Conservation (phyloP, 2,888 invertebrate species). For the Molorchus minor region DNA sequence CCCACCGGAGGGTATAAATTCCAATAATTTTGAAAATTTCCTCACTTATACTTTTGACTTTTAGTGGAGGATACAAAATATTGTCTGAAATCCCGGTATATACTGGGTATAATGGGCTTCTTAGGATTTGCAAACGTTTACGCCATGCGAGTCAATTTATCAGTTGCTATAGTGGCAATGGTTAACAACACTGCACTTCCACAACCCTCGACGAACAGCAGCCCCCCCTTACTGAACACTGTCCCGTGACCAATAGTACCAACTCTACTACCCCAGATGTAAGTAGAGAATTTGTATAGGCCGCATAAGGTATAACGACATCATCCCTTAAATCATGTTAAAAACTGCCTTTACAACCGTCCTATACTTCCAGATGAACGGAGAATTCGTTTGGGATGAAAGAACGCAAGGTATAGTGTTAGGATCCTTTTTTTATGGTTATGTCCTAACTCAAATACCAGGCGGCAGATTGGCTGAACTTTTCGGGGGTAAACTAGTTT, state of each 20-base stretch:
- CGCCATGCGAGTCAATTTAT: slow-evolving; percentile 89
- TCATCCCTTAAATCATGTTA: no score
- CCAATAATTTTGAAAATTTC: background rate
- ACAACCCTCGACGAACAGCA: slow-evolving; percentile 65
- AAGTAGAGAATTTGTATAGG: slow-evolving; percentile 32
- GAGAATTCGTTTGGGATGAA: slow-evolving; percentile 82
- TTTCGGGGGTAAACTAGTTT: slow-evolving; percentile 88
- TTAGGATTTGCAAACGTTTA: slow-evolving; percentile 89
- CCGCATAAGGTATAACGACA: no score
- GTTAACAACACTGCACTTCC: slow-evolving; percentile 77
- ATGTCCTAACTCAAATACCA: slow-evolving; percentile 83
- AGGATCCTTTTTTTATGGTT: slow-evolving; percentile 86
- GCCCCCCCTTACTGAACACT: slow-evolving; percentile 71
- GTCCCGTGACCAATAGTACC: slow-evolving; percentile 65
- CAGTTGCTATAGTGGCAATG: slow-evolving; percentile 96
- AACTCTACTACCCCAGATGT: slow-evolving; percentile 55
- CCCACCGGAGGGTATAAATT: slow-evolving; percentile 57
- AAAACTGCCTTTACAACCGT: no score
- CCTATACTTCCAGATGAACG: slow-evolving; percentile 67
- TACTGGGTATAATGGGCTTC: slow-evolving; percentile 85
- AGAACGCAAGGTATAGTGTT: slow-evolving; percentile 81
- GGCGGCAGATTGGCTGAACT: slow-evolving; percentile 87
- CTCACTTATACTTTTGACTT: slow-evolving; percentile 36
- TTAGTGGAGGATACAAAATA: slow-evolving; percentile 70
- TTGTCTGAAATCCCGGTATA: slow-evolving; percentile 77